phyloP scores from a whole-genome alignment of 2,888 invertebrate genomes.

The Clanis bilineata region DNA sequence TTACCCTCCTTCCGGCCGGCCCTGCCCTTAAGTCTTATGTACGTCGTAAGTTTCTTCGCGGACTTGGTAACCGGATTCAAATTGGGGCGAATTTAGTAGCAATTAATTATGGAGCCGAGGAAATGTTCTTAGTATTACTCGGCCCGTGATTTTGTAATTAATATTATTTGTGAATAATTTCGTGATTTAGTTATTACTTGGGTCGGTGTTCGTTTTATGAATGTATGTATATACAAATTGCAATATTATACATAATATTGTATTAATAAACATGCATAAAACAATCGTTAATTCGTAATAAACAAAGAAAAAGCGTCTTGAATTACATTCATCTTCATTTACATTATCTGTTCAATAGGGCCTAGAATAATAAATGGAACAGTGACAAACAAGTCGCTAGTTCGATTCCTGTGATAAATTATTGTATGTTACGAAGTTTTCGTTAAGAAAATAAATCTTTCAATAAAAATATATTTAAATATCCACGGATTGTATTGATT shows the following conservation, averaged over 20 bases:
- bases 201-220: conserved; percentile 33
- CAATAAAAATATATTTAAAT: too few relatives aligned
- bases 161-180: conserved; percentile 64
- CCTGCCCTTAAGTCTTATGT: conserved; percentile 82
- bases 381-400: too few relatives aligned
- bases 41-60: conserved; percentile 81
- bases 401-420: too few relatives aligned
- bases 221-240: background rate
- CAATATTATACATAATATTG: too few relatives aligned
- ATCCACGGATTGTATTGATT: too few relatives aligned
- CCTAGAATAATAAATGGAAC: too few relatives aligned
- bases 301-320: background rate
- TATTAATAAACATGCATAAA: too few relatives aligned
- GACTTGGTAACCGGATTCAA: conserved; percentile 81
- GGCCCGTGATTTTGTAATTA: conserved; percentile 71
- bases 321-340: too few relatives aligned
- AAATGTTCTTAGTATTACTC: conserved; percentile 69
- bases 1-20: conserved; percentile 79
- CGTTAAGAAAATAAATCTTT: too few relatives aligned
- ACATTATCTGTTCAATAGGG: too few relatives aligned
- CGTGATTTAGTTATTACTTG: conserved; percentile 50
- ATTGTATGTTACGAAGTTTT: too few relatives aligned
- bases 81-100: conserved; percentile 82
- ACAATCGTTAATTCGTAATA: too few relatives aligned
- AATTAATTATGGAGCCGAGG: conserved; percentile 78